Evolutionary conservation across 2,797 vertebrate species (phyloP).

Genomic region (Sebastes miniatus): DNA sequence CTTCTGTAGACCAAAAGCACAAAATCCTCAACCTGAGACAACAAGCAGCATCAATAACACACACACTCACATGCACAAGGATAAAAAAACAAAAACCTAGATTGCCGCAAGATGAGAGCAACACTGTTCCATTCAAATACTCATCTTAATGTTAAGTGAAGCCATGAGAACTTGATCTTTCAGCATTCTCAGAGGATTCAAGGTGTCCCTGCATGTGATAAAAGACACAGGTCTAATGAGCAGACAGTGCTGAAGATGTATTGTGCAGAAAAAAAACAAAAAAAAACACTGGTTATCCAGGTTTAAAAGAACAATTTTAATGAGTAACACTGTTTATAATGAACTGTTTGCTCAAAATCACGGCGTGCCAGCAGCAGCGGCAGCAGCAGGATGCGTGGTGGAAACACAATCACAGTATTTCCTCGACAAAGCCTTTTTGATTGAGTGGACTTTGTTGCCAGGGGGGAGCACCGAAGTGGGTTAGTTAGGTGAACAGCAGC

Average conservation of each 20-base stretch:
- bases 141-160: background rate
- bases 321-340: constrained; percentile 5
- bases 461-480: background rate
- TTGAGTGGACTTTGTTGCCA: constrained; percentile 29
- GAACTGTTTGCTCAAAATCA: constrained; percentile 14
- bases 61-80: background rate
- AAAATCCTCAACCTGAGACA: background rate
- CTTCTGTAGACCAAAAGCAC: background rate
- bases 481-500: constrained; percentile 32
- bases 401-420: constrained; percentile 8
- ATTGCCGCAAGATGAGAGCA: background rate
- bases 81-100: background rate
- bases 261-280: background rate
- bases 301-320: constrained; percentile 11
- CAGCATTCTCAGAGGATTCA: background rate
- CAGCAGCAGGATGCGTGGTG: constrained; percentile 1
- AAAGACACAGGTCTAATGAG: constrained; percentile 9
- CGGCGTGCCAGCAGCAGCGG: background rate
- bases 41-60: background rate
- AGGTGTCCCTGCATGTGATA: background rate
- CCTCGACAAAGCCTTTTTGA: constrained; percentile 28
- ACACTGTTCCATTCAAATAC: background rate
- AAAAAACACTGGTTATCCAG: background rate
- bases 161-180: background rate
- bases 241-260: background rate